Base-by-base conservation (phyloP, 2,888 invertebrate genomes). In the Aphodius granarius region DNA sequence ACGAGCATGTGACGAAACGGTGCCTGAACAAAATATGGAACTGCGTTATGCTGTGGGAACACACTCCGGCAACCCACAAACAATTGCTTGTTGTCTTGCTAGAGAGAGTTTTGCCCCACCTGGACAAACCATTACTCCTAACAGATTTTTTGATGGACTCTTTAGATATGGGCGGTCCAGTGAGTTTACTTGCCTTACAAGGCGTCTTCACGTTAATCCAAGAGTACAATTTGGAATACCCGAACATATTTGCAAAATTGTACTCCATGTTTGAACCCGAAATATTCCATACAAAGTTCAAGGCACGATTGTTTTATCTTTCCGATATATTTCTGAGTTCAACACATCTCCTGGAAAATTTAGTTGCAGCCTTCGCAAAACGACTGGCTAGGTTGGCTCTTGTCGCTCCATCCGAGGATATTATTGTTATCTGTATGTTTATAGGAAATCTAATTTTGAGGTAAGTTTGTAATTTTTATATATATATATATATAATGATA, bases 311-410 rank as follows among this genome's bases (percentile, higher is more conserved):
- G 75, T 94, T 98, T 87, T 94, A 95, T 83, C 90, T 98, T 76
- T 91, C 96, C 0, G 96, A 98, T 85, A 90, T 97, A 78, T 98
- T 99, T 87, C 90, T 99, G 20, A 94, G 95, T 77, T 99, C 98
- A 68, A 95, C 96, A 92, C 97, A 98, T 89, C 89, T 99, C 78
- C 97, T 98, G 0, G 95, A 96, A 83, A 92, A 93, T 80, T 87
- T 98, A 81, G 96, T 97, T 5, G 98, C 97, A 0, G 96, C 98
- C 1, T 99, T 98, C 86, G 94, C 93, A 1, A 99, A 99, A 88
- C 92, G 95, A 64, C 86, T 98, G 78, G 92, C 96, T 0, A 91
- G 98, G 3, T 89, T 99, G 77, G 92, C 95, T 17, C 89, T 98
- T 75, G 90, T 94, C 20, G 97, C 97, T 3, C 94, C 95, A 2